phyloP scores from a whole-genome alignment of 2,888 invertebrate genomes.

The Oligia strigilis region DNA sequence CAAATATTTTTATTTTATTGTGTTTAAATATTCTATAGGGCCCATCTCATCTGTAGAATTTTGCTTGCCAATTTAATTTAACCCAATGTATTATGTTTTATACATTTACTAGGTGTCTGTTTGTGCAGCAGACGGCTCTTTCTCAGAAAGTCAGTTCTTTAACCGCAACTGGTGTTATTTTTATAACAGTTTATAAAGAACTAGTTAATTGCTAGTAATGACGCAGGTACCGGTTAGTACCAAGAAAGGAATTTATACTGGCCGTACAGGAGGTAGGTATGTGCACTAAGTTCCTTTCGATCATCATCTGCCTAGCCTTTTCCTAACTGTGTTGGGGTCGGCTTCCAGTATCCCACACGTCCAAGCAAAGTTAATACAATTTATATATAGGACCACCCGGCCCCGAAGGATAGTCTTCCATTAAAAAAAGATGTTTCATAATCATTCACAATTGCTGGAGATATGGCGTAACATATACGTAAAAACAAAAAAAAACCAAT shows the following conservation, averaged over 20 bases:
- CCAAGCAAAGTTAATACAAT: no score
- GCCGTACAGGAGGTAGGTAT: not conserved
- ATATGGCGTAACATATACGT: no score
- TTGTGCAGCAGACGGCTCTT: slow-evolving; percentile 16
- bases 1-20: not conserved
- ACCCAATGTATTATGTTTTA: not conserved
- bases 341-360: no score
- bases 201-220: slow-evolving; percentile 5
- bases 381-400: no score
- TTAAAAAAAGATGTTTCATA: no score
- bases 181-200: slow-evolving; percentile 26
- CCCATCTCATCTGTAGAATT: not conserved
- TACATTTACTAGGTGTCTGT: not conserved
- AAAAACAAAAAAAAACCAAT: no score
- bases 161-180: slow-evolving; percentile 26
- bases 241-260: not conserved
- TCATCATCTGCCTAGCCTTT: no score
- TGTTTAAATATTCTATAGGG: not conserved
- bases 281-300: not conserved
- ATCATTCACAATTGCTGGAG: no score
- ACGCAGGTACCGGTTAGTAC: not conserved
- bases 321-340: no score
- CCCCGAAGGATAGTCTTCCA: no score
- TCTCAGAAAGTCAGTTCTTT: slow-evolving; percentile 27
- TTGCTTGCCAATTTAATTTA: not conserved